These are phyloP conservation scores for Loxodonta africana DNA, from an alignment of 2,113 vertebrate genomes.

Conservation along the genomic window DNA sequence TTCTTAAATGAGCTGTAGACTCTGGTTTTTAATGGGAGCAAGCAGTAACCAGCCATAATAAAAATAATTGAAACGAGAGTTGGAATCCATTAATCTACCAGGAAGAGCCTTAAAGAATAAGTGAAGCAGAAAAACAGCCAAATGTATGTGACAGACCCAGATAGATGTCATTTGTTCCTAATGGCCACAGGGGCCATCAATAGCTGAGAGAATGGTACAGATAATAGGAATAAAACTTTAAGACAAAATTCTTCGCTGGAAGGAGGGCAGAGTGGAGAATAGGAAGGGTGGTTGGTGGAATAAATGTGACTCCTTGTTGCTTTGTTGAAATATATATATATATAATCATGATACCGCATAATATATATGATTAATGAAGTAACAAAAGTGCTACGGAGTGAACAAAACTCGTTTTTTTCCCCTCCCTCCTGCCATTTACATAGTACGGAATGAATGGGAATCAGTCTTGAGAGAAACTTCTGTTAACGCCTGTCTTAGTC, in stretches of 20 bases:
- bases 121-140: constrained; percentile 78
- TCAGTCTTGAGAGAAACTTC: not conserved
- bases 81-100: constrained; percentile 81
- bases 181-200: constrained; percentile 59
- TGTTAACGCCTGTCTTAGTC: not conserved
- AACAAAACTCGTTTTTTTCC: not conserved
- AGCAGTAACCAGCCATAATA: constrained; percentile 84
- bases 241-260: constrained; percentile 42
- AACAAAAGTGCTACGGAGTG: fast-evolving
- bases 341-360: not conserved
- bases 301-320: not conserved
- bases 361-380: not conserved
- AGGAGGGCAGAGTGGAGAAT: not conserved
- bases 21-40: constrained; percentile 87
- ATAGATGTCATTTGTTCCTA: constrained; percentile 63
- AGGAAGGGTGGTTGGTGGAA: fast-evolving
- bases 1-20: constrained; percentile 87
- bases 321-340: not conserved
- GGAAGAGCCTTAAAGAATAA: constrained; percentile 81
- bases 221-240: not conserved
- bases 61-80: constrained; percentile 88
- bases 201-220: not conserved
- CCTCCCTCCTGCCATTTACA: not conserved
- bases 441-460: fast-evolving
- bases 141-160: constrained; percentile 56